Evolutionary conservation across 2,888 invertebrate species (phyloP).

Genomic region (Bruchidius siliquastri): DNA sequence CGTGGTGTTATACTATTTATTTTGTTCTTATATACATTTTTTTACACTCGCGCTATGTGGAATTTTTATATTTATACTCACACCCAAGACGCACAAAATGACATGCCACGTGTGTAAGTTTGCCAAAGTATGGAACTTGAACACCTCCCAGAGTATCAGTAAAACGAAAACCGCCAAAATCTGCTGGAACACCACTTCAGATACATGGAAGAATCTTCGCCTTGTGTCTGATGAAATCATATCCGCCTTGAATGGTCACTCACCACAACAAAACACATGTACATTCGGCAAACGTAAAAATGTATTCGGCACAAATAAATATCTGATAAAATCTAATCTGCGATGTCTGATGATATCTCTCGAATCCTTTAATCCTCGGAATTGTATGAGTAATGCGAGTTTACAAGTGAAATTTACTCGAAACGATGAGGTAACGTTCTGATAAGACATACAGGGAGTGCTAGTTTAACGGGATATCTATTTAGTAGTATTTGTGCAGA

Average conservation of each 20-base stretch:
- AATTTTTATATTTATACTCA: slow-evolving; percentile 23
- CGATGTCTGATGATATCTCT: neutral
- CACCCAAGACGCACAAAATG: slow-evolving; percentile 33
- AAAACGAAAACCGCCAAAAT: slow-evolving; percentile 24
- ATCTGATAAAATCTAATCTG: neutral
- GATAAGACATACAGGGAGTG: neutral
- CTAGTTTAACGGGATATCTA: no score
- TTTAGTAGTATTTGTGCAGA: no score
- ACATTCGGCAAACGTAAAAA: neutral
- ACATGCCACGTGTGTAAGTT: slow-evolving; percentile 31
- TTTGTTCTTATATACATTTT: no score
- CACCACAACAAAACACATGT: neutral
- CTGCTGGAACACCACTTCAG: slow-evolving; percentile 24
- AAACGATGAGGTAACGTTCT: neutral
- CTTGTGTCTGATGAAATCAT: neutral
- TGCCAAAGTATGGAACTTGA: slow-evolving; percentile 12
- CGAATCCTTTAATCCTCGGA: neutral
- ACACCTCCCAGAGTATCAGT: slow-evolving; percentile 26
- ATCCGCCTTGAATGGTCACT: neutral
- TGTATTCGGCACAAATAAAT: neutral
- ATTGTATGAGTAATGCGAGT: neutral
- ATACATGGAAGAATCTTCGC: slow-evolving; percentile 10
- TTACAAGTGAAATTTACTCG: neutral
- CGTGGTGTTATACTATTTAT: no score
- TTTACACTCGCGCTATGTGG: no score